Evolutionary conservation across 2,888 invertebrate species (phyloP), one percentile per base, ranked within the genome.

Genomic region (Sthenelais limicola): DNA sequence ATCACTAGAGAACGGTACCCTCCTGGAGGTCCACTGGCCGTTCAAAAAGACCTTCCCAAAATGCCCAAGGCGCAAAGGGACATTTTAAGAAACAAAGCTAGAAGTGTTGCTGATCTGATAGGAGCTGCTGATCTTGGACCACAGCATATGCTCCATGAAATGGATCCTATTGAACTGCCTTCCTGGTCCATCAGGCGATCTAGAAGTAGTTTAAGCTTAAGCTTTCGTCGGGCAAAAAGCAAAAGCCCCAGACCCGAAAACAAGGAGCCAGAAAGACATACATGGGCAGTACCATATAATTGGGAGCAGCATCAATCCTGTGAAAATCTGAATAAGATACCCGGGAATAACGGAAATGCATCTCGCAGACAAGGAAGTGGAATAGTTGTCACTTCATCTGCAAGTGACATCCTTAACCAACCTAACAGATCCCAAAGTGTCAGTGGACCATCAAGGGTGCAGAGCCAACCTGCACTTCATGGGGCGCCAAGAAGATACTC

Each of bases 241-340:
- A 56, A 56, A 33, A 5, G 28, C 30, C 56, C 56, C 3, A 12
- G 12, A 9, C 43, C 43, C 9, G 12, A 12, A 43, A 32, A 56
- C n/a, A 21, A 15, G n/a, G 24, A 12, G 21, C 32, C 18, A 3
- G 56, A 4, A 12, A 28, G 56, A 21, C 30, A 56, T n/a, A 56
- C 56, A 5, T 56, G 56, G 56, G 56, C 56, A 5, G 56, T 56
- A 24, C 56, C 56, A 9, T 56, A 56, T 56, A 33, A 56, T 33
- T 56, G 56, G 56, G 56, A 56, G 21, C 56, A 56, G 33, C 56
- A 56, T 28, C 30, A 56, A 1, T 56, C 56, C 5, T 21, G 18
- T 18, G 56, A 56, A 28, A 56, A 33, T 18, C 56, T 56, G n/a
- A 18, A 43, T 18, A 32, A 24, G n/a, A n/a, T n/a, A n/a, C 9